Evolutionary conservation across 2,888 invertebrate genomes (phyloP).

Genomic region (Endomychus coccineus): DNA sequence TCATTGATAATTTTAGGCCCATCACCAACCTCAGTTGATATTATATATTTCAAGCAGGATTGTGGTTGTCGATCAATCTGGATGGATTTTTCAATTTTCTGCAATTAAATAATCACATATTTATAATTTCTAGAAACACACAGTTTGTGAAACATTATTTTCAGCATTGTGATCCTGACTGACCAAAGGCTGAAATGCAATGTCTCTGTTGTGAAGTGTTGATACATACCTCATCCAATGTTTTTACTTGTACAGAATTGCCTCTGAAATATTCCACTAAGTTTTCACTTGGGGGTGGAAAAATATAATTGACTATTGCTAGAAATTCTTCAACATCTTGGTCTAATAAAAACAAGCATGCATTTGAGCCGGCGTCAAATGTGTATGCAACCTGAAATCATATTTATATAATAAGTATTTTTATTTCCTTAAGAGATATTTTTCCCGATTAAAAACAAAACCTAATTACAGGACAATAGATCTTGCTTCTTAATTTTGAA

Average conservation of each 20-base stretch:
- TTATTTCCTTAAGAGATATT: conserved; percentile 1
- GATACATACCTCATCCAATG: conserved; percentile 19
- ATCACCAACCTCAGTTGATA: conserved; percentile 74
- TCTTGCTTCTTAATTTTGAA: too few relatives aligned
- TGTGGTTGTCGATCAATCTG: conserved; percentile 5
- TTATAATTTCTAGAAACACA: not conserved
- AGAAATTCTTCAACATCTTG: conserved; percentile 64
- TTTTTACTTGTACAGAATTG: conserved; percentile 38
- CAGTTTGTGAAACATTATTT: not conserved
- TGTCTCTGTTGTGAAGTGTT: not conserved
- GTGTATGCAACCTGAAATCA: conserved; percentile 76
- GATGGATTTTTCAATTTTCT: too few relatives aligned
- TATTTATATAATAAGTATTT: conserved; percentile 1
- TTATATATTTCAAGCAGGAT: conserved; percentile 63
- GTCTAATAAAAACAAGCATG: conserved; percentile 78
- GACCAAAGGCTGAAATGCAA: not conserved
- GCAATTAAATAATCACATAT: too few relatives aligned
- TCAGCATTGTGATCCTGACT: too few relatives aligned
- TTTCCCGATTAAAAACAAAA: too few relatives aligned
- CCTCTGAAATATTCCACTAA: conserved; percentile 52
- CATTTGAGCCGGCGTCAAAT: conserved; percentile 98
- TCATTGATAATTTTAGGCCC: conserved; percentile 58
- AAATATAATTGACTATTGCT: conserved; percentile 60
- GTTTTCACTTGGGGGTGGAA: conserved; percentile 49
- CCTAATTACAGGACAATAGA: too few relatives aligned